A percentile compares a stretch with the other conserved stretches of the same genome.
These are phyloP conservation scores for Hirtodrosophila histrioides DNA, from an alignment of 2,888 invertebrate genomes.

Conservation along the genomic window DNA sequence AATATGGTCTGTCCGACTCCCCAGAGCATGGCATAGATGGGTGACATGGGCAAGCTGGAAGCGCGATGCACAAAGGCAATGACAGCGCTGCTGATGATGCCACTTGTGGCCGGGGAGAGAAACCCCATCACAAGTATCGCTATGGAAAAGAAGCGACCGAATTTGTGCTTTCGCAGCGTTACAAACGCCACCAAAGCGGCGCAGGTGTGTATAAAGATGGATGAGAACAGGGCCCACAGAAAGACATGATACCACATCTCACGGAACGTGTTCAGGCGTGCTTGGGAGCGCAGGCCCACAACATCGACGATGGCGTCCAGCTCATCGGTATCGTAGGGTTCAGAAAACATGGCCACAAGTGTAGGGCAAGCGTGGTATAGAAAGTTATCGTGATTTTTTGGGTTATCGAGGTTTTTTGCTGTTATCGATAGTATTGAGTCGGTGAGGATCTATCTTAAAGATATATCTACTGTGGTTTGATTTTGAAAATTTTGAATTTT, in stretches of 20 bases:
- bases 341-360: constrained; percentile 79
- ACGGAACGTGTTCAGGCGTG: constrained; percentile 89
- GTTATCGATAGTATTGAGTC: too few species aligned
- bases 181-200: constrained; percentile 96
- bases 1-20: constrained; percentile 96
- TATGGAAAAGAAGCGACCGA: constrained; percentile 96
- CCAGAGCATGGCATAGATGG: constrained; percentile 96
- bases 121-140: constrained; percentile 95
- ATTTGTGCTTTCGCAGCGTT: constrained; percentile 95
- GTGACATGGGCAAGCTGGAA: constrained; percentile 94
- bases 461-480: too few species aligned
- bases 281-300: constrained; percentile 88
- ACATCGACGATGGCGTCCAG: constrained; percentile 89
- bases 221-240: constrained; percentile 97
- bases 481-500: too few species aligned
- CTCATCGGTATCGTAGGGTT: constrained; percentile 84
- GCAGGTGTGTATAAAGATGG: constrained; percentile 95
- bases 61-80: constrained; percentile 97
- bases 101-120: constrained; percentile 93
- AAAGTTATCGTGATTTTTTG: too few species aligned
- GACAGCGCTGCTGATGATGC: constrained; percentile 94
- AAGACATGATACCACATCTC: constrained; percentile 99
- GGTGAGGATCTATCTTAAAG: too few species aligned
- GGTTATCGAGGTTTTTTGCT: too few species aligned
- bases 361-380: neutral